Percentiles rank a stretch among this genome's conserved stretches.
These are phyloP conservation scores for Brachionus angularis DNA, from an alignment of 1,140 invertebrate species.

Conservation along the genomic window DNA sequence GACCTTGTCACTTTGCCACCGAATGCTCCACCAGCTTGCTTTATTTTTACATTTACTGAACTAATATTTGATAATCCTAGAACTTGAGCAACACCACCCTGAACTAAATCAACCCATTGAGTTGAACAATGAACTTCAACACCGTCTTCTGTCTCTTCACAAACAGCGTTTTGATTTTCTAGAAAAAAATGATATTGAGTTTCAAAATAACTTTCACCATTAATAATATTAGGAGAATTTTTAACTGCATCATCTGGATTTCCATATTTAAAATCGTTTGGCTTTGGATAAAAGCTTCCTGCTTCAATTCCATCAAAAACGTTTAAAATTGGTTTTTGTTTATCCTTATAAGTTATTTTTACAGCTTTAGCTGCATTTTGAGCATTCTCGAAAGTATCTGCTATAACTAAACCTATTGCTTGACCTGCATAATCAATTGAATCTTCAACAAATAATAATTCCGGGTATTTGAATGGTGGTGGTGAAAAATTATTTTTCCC, in stretches of 20 bases:
- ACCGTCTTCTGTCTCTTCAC: slow-evolving; percentile 71
- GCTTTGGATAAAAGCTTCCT: slow-evolving; percentile 54
- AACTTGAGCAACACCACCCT: slow-evolving; percentile 68
- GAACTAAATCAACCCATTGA: slow-evolving; percentile 73
- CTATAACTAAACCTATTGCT: slow-evolving; percentile 69
- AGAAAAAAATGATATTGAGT: slow-evolving; percentile 96
- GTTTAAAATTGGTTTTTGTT: slow-evolving; percentile 61
- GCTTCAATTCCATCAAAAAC: slow-evolving; percentile 63
- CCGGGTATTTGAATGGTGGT: not conserved
- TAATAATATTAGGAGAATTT: slow-evolving; percentile 59
- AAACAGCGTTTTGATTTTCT: slow-evolving; percentile 71
- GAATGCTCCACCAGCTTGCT: slow-evolving; percentile 84
- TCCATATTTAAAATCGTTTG: slow-evolving; percentile 41
- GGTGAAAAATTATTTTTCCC: slow-evolving; percentile 49
- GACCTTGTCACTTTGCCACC: slow-evolving; percentile 85
- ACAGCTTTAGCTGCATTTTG: slow-evolving; percentile 64
- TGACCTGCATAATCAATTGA: slow-evolving; percentile 62
- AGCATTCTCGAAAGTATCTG: slow-evolving; percentile 63
- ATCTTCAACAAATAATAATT: slow-evolving; percentile 37
- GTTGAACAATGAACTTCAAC: slow-evolving; percentile 76
- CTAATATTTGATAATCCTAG: slow-evolving; percentile 72
- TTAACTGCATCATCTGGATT: slow-evolving; percentile 42
- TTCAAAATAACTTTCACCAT: slow-evolving; percentile 73
- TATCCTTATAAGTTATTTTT: slow-evolving; percentile 63
- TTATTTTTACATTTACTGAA: slow-evolving; percentile 68